Evolutionary conservation across 2,888 invertebrate species (phyloP), one percentile per base, ranked within the genome.

Genomic region (Tillus elongatus): DNA sequence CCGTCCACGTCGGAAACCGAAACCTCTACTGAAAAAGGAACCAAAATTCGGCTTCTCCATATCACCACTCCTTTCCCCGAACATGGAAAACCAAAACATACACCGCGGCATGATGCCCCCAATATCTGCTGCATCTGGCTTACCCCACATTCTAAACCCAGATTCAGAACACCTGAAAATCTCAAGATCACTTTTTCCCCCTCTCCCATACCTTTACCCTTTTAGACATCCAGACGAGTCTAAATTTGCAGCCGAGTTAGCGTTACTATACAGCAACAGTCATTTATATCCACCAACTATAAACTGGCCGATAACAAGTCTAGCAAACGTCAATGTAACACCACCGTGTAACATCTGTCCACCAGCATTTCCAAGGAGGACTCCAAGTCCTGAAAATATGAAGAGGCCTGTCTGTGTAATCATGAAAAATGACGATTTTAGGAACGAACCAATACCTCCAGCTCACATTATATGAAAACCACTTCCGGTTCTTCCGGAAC

Each of bases 1-100:
- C 69, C 75, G 89, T 30, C 89, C 89, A 8, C 72, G 89, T 36
- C 71, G 89, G 56, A 89, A 90, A 65, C 89, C 89, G 3, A 89
- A 89, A 63, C 82, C 87, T 0, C 70, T 87, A 9, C 74, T 85
- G 45, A 88, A 88, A 63, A 84, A 84, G 51, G 84, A 84, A 52
- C 77, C 79, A 13, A 82, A 82, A 56, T 82, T 78, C 56, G 77
- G 78, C 3, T 82, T 79, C 61, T 74, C 77, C 3, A 73, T 82
- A 54, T 73, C 74, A 39, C 77, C 77, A 0, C 66, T 79, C 9
- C 68, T 79, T 63, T 74, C 79, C 0, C 72, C 77, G 0, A 41
- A 62, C 1, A 58, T 65, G 38, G 71, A 72, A 33, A 53, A 52
- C 27, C 53, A 63, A 3, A 48, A 48, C n/a, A 63, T 75, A 2